Conservation (phyloP, 2,797 vertebrate species). For the Hemibagrus guttatus region DNA sequence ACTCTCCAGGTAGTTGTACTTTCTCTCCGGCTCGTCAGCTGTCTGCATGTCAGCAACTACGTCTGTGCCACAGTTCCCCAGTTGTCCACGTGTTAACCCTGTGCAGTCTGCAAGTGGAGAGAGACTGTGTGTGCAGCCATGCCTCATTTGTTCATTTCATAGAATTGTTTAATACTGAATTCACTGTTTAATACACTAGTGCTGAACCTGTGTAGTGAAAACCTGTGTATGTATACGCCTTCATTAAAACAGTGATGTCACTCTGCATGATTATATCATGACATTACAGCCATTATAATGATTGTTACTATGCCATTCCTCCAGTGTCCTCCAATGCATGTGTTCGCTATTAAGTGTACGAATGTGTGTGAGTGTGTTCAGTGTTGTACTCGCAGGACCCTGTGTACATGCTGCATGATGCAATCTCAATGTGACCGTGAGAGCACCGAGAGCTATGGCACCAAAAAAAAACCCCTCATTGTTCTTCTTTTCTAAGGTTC, state of each 20-base stretch:
- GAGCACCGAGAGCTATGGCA: not conserved
- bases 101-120: not conserved
- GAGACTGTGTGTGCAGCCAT: not conserved
- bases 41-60: not conserved
- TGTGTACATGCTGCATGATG: conserved; percentile 59
- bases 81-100: not conserved
- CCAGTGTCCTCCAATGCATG: not conserved
- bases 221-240: too few relatives aligned
- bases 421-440: not conserved
- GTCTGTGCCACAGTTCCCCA: too few relatives aligned
- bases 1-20: conserved; percentile 99
- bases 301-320: not conserved
- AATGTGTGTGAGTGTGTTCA: not conserved
- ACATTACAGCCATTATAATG: not conserved
- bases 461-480: not conserved
- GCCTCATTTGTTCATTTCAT: not conserved
- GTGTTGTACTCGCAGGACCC: not conserved
- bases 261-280: not conserved
- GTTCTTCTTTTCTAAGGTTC: conserved; percentile 77
- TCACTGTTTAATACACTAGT: not conserved
- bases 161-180: not conserved
- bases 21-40: conserved; percentile 37
- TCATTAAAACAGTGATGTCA: not conserved
- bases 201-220: not conserved
- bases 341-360: not conserved